phyloP scores from a whole-genome alignment of 2,888 invertebrate genomes.

The Cataglyphis cursor region DNA sequence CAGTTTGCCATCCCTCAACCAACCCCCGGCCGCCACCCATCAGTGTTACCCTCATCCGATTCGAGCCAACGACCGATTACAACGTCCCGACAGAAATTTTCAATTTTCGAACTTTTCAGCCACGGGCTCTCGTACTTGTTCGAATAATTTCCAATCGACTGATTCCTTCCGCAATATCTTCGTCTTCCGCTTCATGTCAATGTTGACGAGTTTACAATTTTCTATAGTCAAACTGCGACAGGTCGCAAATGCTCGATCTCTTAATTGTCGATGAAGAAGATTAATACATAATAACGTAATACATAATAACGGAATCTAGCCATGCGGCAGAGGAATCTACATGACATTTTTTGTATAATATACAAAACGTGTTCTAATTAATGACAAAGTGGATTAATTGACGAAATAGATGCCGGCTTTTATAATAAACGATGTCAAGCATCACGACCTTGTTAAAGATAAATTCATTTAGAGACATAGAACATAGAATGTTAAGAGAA shows the following conservation, averaged over 20 bases:
- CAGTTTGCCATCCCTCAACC: constrained; percentile 54
- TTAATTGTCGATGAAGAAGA: constrained; percentile 20
- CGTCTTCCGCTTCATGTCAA: constrained; percentile 27
- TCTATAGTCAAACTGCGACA: constrained; percentile 7
- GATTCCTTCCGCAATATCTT: constrained; percentile 50
- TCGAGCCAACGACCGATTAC: constrained; percentile 72
- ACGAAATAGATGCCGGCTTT: neutral
- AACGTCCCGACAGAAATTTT: constrained; percentile 74
- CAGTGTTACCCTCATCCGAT: constrained; percentile 57
- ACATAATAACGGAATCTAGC: constrained; percentile 12
- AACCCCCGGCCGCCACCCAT: constrained; percentile 49
- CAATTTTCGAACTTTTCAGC: constrained; percentile 75
- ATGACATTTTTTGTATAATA: neutral
- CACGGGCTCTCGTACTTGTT: constrained; percentile 41
- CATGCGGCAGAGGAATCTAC: neutral
- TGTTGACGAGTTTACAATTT: constrained; percentile 46
- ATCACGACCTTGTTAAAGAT: neutral
- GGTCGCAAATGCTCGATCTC: constrained; percentile 14
- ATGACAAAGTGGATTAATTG: neutral
- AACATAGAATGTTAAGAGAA: neutral
- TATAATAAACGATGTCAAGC: neutral
- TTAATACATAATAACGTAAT: neutral
- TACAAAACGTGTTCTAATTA: neutral
- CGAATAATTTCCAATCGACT: constrained; percentile 60
- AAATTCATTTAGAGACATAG: too few species aligned